Evolutionary conservation across 2,113 vertebrate species (phyloP).

Genomic region (Pseudorhombus dupliciocellatus): DNA sequence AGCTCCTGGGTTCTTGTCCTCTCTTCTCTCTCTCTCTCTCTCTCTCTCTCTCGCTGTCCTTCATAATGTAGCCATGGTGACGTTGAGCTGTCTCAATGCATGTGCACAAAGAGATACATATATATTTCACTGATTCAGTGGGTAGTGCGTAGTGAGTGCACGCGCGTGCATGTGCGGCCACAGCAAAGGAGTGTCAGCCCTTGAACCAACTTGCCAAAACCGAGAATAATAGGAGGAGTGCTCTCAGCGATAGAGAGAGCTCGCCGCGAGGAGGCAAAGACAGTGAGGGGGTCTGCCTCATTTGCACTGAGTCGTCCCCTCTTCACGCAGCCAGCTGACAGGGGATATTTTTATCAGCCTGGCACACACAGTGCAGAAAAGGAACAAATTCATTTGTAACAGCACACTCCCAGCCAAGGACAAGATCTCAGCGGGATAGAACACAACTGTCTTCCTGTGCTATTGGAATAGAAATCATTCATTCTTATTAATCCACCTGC

Average conservation of each 20-base stretch:
- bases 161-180: background rate
- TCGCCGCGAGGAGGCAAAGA: constrained; percentile 21
- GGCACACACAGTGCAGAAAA: constrained; percentile 62
- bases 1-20: constrained; percentile 22
- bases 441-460: constrained; percentile 56
- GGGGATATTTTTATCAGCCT: constrained; percentile 78
- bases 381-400: constrained; percentile 75
- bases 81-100: constrained; percentile 36
- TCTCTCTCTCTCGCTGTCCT: constrained; percentile 23
- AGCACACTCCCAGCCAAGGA: constrained; percentile 60
- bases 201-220: constrained; percentile 51
- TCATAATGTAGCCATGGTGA: constrained; percentile 65
- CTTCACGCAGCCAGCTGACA: constrained; percentile 66
- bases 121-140: constrained; percentile 29
- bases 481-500: constrained; percentile 64
- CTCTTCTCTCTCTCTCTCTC: constrained; percentile 1
- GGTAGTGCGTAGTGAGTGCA: constrained; percentile 7
- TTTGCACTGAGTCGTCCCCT: constrained; percentile 69
- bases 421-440: constrained; percentile 72
- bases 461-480: constrained; percentile 66
- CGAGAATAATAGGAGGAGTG: constrained; percentile 57
- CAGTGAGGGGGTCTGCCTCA: constrained; percentile 65
- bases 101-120: constrained; percentile 30
- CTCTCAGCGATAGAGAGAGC: constrained; percentile 42
- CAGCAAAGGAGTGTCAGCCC: constrained; percentile 45